These are phyloP conservation scores for Bovichtus variegatus DNA, from an alignment of 2,797 vertebrate genomes.

Conservation along the genomic window DNA sequence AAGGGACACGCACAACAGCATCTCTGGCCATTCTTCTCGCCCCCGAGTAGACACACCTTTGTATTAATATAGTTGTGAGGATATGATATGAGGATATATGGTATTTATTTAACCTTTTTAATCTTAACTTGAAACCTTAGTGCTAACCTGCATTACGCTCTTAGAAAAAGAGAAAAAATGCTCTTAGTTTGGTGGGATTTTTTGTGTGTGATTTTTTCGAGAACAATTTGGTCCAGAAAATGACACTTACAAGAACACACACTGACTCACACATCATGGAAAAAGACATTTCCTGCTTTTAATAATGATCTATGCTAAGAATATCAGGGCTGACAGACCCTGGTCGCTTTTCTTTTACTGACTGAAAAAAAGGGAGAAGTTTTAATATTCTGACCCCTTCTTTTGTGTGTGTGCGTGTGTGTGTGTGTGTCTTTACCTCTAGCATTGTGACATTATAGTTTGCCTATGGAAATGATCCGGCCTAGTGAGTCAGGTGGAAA, in stretches of 20 bases:
- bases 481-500: slow-evolving; percentile 7
- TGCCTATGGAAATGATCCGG: slow-evolving; percentile 43
- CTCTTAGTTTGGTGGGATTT: background rate
- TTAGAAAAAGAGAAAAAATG: background rate
- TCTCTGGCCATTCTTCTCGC: background rate
- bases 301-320: slow-evolving; percentile 57
- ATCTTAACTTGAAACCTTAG: background rate
- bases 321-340: slow-evolving; percentile 31
- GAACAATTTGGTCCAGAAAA: background rate
- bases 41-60: background rate
- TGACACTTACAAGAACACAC: slow-evolving; percentile 5
- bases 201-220: background rate
- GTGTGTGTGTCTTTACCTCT: background rate
- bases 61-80: background rate
- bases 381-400: slow-evolving; percentile 56
- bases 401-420: slow-evolving; percentile 16
- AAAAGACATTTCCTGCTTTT: slow-evolving; percentile 55
- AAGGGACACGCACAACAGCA: background rate
- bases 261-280: slow-evolving; percentile 23
- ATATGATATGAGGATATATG: too few species aligned
- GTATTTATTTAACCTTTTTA: background rate
- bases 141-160: background rate
- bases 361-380: slow-evolving; percentile 25
- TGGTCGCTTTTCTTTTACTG: slow-evolving; percentile 21
- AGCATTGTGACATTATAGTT: slow-evolving; percentile 36